phyloP scores from a whole-genome alignment of 2,797 vertebrate species.

The Premnoplex brunnescens region DNA sequence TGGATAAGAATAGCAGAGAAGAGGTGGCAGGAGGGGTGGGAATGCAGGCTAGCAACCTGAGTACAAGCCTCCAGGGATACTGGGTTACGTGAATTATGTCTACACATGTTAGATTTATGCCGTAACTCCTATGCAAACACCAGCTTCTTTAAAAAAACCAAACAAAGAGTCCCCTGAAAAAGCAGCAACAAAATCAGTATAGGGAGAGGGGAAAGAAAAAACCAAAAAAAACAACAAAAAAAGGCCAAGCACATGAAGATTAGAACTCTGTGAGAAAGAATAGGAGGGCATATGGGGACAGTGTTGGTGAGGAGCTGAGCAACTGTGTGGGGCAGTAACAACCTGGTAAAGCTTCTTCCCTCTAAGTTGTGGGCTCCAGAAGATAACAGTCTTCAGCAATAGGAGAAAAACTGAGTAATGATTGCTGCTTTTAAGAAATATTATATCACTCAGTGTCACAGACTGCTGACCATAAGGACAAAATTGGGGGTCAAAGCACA shows the following conservation, averaged over 20 bases:
- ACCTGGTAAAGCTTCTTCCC: neutral
- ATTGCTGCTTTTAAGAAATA: neutral
- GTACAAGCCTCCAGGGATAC: neutral
- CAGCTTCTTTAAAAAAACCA: neutral
- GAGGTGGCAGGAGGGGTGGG: constrained; percentile 19
- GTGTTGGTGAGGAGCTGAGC: neutral
- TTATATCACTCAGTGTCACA: neutral
- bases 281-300: neutral
- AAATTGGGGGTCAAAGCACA: neutral
- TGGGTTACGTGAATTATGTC: neutral
- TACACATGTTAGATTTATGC: neutral
- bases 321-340: neutral
- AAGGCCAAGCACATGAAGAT: neutral
- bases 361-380: neutral
- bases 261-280: neutral
- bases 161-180: neutral
- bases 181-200: neutral
- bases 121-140: neutral
- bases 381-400: neutral
- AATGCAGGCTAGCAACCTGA: neutral
- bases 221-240: neutral
- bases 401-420: neutral
- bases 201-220: neutral
- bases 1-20: constrained; percentile 26
- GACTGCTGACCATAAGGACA: neutral